A percentile compares a stretch with the other conserved stretches of the same genome.
Conservation (phyloP, 1,140 invertebrate species). For the Neodiprion lecontei region DNA sequence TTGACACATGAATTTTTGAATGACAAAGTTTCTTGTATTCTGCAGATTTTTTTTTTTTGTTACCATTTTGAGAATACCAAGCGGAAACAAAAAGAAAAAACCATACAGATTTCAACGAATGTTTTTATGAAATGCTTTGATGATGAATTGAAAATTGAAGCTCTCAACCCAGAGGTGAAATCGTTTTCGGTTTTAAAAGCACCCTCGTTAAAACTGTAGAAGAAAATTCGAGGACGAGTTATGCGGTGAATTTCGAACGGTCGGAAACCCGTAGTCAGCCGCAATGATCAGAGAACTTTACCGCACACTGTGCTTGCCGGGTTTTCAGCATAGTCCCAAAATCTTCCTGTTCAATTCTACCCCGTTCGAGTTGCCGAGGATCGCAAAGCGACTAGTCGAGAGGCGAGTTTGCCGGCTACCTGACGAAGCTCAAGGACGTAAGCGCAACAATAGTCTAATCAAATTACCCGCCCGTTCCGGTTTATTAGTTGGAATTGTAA, state of each 20-base stretch:
- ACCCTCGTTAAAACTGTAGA: background rate
- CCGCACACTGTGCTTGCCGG: background rate
- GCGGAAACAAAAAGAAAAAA: too few species aligned
- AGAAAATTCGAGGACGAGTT: background rate
- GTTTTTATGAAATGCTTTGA: too few species aligned
- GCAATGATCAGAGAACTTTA: background rate
- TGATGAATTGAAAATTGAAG: too few species aligned
- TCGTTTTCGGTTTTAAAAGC: background rate
- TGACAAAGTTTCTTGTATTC: too few species aligned
- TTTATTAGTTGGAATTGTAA: slow-evolving; percentile 31
- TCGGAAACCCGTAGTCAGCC: background rate
- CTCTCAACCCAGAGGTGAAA: too few species aligned
- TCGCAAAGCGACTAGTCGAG: background rate
- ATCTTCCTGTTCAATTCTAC: slow-evolving; percentile 16
- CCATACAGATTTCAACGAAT: too few species aligned
- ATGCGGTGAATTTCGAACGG: background rate
- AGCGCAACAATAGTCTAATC: background rate
- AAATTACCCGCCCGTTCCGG: background rate
- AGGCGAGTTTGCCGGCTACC: slow-evolving; percentile 16
- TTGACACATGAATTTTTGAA: too few species aligned
- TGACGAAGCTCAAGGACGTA: background rate
- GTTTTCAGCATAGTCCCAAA: background rate
- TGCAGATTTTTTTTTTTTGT: too few species aligned
- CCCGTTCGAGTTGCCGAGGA: background rate
- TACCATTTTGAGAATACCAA: too few species aligned